Percentiles rank a stretch among this genome's conserved stretches.
phyloP scores from a whole-genome alignment of 2,797 vertebrate genomes.

The Potorous gilbertii region DNA sequence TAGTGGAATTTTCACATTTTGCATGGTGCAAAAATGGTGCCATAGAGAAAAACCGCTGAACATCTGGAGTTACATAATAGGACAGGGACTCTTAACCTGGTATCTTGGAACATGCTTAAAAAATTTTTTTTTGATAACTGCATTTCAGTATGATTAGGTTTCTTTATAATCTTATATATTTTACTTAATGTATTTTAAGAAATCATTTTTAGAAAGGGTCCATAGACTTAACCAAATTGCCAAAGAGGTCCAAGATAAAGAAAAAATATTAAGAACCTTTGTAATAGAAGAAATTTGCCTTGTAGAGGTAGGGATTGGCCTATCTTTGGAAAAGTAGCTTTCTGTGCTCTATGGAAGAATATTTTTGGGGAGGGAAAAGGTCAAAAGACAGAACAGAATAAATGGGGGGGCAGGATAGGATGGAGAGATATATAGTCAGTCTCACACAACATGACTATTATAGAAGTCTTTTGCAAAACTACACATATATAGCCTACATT shows the following conservation, averaged over 20 bases:
- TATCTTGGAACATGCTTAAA: too few relatives aligned
- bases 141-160: background rate
- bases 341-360: background rate
- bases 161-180: background rate
- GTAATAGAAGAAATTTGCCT: background rate
- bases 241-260: background rate
- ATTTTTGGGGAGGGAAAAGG: background rate
- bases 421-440: too few relatives aligned
- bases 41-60: background rate
- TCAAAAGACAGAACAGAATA: too few relatives aligned
- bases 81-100: background rate
- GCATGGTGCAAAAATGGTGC: background rate
- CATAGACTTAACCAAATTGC: background rate
- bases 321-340: background rate
- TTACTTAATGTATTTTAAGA: background rate
- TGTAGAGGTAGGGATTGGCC: too few relatives aligned
- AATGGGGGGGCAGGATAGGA: too few relatives aligned
- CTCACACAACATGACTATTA: too few relatives aligned
- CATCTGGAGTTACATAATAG: background rate
- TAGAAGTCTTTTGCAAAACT: too few relatives aligned
- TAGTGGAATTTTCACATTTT: background rate
- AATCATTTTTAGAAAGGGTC: background rate
- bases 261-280: background rate
- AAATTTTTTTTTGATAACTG: background rate
- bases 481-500: too few relatives aligned